phyloP scores from a whole-genome alignment of 2,797 vertebrate genomes.

The Microchirus variegatus region DNA sequence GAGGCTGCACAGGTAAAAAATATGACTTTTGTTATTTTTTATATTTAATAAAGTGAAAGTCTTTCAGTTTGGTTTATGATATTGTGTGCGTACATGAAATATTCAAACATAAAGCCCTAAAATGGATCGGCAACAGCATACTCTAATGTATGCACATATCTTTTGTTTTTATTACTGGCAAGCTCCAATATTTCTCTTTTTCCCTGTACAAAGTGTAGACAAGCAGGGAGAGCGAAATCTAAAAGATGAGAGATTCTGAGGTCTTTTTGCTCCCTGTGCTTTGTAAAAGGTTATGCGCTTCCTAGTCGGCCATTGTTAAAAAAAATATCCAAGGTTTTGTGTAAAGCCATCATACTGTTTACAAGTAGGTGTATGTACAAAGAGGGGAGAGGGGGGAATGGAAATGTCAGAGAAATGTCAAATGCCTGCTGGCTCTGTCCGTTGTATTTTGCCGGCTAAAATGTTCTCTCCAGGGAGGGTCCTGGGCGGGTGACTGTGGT shows the following conservation, averaged over 20 bases:
- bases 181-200: constrained; percentile 37
- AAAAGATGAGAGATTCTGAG: constrained; percentile 49
- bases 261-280: constrained; percentile 59
- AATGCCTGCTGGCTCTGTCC: constrained; percentile 77
- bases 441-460: constrained; percentile 66
- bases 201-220: constrained; percentile 19
- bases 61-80: background rate
- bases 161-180: constrained; percentile 14
- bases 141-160: background rate
- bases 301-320: constrained; percentile 66
- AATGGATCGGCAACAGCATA: background rate
- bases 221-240: constrained; percentile 33
- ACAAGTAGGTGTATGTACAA: constrained; percentile 75
- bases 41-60: constrained; percentile 1
- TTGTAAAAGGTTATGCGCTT: constrained; percentile 79
- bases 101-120: background rate
- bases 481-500: constrained; percentile 45
- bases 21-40: background rate
- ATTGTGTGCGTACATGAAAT: background rate
- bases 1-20: constrained; percentile 1
- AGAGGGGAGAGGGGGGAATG: constrained; percentile 67
- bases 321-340: constrained; percentile 69
- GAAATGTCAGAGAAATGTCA: constrained; percentile 87
- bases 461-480: constrained; percentile 67
- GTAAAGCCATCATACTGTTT: constrained; percentile 79